phyloP scores from a whole-genome alignment of 1,140 invertebrate genomes.

The Drosophila takahashii region DNA sequence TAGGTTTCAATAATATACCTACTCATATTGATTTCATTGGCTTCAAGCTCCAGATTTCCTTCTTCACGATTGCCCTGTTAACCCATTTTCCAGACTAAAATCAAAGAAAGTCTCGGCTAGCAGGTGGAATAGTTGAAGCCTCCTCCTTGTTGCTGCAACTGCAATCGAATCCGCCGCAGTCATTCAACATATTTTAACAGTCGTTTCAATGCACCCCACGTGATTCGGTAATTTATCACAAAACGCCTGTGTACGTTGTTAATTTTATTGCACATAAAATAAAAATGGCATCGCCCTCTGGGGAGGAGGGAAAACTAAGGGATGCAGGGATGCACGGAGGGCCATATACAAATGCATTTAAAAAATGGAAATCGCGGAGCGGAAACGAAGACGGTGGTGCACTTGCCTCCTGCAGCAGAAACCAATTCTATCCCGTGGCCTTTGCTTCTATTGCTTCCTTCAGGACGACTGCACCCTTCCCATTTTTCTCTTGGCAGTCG shows the following conservation, averaged over 20 bases:
- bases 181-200: slow-evolving; percentile 78
- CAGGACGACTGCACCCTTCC: neutral
- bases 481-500: slow-evolving; percentile 65
- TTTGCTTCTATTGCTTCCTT: slow-evolving; percentile 38
- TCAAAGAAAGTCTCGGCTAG: slow-evolving; percentile 18
- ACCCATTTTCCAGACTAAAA: neutral
- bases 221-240: slow-evolving; percentile 83
- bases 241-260: slow-evolving; percentile 82
- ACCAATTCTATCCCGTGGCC: slow-evolving; percentile 19
- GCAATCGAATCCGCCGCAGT: slow-evolving; percentile 50
- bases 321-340: neutral
- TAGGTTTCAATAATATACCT: neutral
- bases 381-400: slow-evolving; percentile 31
- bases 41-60: neutral
- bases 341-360: slow-evolving; percentile 78
- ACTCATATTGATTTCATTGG: neutral
- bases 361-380: slow-evolving; percentile 67
- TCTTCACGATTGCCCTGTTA: neutral
- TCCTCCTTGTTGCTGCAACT: slow-evolving; percentile 21
- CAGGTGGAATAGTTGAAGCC: slow-evolving; percentile 29
- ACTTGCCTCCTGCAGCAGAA: slow-evolving; percentile 26
- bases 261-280: slow-evolving; percentile 84
- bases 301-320: slow-evolving; percentile 24
- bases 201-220: slow-evolving; percentile 81
- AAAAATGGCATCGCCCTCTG: slow-evolving; percentile 43